A percentile compares a stretch with the other conserved stretches of the same genome.
Conservation (phyloP, 2,888 invertebrate genomes). For the Campoplex nolae region DNA sequence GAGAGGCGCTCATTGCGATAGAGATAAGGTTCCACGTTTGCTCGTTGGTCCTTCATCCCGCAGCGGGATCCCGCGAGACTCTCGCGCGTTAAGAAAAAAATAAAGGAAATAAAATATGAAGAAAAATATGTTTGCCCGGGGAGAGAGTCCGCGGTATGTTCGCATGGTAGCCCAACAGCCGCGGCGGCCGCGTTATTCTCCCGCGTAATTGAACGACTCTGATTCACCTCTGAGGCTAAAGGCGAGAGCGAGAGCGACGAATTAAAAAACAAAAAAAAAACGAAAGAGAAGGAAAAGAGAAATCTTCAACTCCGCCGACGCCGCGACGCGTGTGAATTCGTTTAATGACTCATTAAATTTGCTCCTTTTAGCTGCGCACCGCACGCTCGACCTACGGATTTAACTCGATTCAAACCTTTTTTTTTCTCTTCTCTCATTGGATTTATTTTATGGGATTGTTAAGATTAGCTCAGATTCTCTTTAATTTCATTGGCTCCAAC, state of each 20-base stretch:
- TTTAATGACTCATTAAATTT: constrained; percentile 60
- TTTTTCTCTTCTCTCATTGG: neutral
- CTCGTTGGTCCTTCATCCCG: neutral
- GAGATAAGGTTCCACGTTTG: constrained; percentile 42
- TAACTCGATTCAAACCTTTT: neutral
- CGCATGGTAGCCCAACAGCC: neutral
- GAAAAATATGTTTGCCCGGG: constrained; percentile 15
- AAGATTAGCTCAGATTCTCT: neutral
- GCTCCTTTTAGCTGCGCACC: constrained; percentile 5
- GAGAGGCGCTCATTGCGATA: constrained; percentile 54
- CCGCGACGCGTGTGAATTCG: constrained; percentile 47
- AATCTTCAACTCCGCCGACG: constrained; percentile 22
- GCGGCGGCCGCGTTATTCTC: constrained; percentile 28
- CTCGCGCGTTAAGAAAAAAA: constrained; percentile 20
- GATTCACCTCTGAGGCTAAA: constrained; percentile 26
- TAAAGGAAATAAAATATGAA: constrained; percentile 6
- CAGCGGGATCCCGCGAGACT: neutral
- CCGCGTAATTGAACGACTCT: constrained; percentile 58
- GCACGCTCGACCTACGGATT: neutral
- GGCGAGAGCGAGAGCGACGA: neutral
- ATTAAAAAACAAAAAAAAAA: neutral
- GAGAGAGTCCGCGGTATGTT: constrained; percentile 34
- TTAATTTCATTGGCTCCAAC: neutral
- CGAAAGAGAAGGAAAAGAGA: neutral
- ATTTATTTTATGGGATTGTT: constrained; percentile 8